A percentile compares a stretch with the other conserved stretches of the same genome.
Evolutionary conservation across 2,797 vertebrate species (phyloP).

Genomic region (Nannoperca obscura): DNA sequence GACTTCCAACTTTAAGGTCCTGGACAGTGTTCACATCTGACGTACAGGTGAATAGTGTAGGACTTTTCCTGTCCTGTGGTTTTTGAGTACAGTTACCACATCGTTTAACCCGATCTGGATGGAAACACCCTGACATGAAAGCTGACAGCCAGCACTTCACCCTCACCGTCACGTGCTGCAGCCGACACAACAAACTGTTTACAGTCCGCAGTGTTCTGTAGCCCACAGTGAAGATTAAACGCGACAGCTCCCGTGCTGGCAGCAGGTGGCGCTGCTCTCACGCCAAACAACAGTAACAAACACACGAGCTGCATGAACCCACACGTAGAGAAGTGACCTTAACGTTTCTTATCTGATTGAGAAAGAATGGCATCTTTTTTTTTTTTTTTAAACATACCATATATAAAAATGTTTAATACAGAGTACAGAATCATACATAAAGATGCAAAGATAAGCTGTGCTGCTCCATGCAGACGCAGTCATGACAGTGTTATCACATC

Average conservation of each 20-base stretch:
- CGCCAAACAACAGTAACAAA: slow-evolving; percentile 18
- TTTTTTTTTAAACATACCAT: not conserved
- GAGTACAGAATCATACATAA: slow-evolving; percentile 35
- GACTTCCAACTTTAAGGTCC: not conserved
- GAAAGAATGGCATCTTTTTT: not conserved
- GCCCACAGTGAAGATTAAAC: not conserved
- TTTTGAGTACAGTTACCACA: not conserved
- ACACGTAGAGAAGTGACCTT: not conserved
- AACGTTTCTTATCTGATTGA: not conserved
- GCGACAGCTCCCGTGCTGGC: slow-evolving; percentile 14
- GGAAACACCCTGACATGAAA: not conserved
- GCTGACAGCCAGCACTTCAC: slow-evolving; percentile 13
- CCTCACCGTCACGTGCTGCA: not conserved
- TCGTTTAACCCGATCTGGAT: not conserved
- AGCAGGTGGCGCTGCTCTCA: slow-evolving; percentile 50
- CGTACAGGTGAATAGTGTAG: not conserved
- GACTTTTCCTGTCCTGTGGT: not conserved
- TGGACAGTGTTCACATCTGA: not conserved
- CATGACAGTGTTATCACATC: slow-evolving; percentile 18
- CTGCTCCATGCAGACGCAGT: not conserved
- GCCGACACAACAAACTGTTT: not conserved
- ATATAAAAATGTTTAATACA: slow-evolving; percentile 45
- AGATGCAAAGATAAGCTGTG: slow-evolving; percentile 18
- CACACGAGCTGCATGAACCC: too few species aligned
- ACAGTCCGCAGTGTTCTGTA: not conserved